phyloP scores from a whole-genome alignment of 2,113 vertebrate species.

The Canis aureus region DNA sequence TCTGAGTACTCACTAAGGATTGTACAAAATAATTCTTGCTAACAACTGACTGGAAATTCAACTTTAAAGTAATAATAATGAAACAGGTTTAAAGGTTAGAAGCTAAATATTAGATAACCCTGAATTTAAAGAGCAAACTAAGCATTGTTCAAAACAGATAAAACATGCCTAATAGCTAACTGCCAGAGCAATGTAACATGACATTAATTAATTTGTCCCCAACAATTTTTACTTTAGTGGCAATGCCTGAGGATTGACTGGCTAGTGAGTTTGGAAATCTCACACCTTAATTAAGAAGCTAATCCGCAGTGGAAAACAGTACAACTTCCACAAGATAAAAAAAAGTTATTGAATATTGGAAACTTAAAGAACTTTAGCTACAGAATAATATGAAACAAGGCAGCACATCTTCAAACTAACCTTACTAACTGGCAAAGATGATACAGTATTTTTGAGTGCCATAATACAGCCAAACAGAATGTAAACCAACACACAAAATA shows the following conservation, averaged over 20 bases:
- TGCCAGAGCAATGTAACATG: neutral
- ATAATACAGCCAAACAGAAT: neutral
- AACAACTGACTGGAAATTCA: neutral
- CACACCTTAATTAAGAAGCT: slow-evolving; percentile 42
- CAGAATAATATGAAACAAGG: neutral
- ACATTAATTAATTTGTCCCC: slow-evolving; percentile 14
- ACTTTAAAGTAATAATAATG: neutral
- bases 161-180: neutral
- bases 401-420: neutral
- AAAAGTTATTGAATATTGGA: neutral
- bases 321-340: neutral
- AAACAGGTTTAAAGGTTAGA: slow-evolving; percentile 44
- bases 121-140: slow-evolving; percentile 6
- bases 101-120: neutral
- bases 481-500: neutral
- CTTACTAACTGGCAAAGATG: slow-evolving; percentile 22
- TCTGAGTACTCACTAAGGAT: neutral
- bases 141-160: neutral
- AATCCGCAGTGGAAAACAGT: slow-evolving; percentile 31
- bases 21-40: slow-evolving; percentile 37
- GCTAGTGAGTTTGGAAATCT: slow-evolving; percentile 24
- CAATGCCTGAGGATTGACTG: neutral
- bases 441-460: neutral
- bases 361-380: slow-evolving; percentile 28
- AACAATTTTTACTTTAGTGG: slow-evolving; percentile 12